Evolutionary conservation across 1,140 invertebrate species (phyloP).

Genomic region (Drosophila ogumai): DNA sequence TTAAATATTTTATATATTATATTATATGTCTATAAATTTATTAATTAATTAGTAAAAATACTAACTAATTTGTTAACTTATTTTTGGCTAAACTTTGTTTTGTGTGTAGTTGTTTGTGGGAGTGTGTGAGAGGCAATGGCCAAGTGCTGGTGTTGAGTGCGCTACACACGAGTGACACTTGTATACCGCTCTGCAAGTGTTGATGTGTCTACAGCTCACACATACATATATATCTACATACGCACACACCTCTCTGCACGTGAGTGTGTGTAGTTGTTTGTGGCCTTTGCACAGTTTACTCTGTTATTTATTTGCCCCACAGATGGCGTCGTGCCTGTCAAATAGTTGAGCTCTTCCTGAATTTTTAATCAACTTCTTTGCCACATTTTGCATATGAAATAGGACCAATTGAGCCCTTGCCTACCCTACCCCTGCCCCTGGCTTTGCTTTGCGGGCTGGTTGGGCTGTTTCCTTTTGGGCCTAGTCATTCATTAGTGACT

Average conservation of each 20-base stretch:
- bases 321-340: conserved; percentile 68
- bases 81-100: not conserved
- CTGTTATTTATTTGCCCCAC: conserved; percentile 78
- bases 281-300: conserved; percentile 58
- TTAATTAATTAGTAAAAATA: not conserved
- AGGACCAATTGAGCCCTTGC: conserved; percentile 27
- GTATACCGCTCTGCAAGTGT: conserved; percentile 58
- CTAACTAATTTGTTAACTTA: not conserved
- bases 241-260: not conserved
- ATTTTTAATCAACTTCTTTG: conserved; percentile 78
- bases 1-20: not conserved
- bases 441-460: conserved; percentile 7
- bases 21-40: no score
- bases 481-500: conserved; percentile 73
- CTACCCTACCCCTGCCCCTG: not conserved
- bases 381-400: conserved; percentile 73
- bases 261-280: conserved; percentile 30
- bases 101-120: conserved; percentile 16
- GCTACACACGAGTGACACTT: conserved; percentile 82
- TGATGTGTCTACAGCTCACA: conserved; percentile 32
- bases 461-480: conserved; percentile 42
- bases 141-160: conserved; percentile 76
- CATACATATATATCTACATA: not conserved
- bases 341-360: conserved; percentile 80
- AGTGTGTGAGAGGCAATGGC: conserved; percentile 71